phyloP scores from a whole-genome alignment of 2,113 vertebrate genomes.

The Salvelinus namaycush region DNA sequence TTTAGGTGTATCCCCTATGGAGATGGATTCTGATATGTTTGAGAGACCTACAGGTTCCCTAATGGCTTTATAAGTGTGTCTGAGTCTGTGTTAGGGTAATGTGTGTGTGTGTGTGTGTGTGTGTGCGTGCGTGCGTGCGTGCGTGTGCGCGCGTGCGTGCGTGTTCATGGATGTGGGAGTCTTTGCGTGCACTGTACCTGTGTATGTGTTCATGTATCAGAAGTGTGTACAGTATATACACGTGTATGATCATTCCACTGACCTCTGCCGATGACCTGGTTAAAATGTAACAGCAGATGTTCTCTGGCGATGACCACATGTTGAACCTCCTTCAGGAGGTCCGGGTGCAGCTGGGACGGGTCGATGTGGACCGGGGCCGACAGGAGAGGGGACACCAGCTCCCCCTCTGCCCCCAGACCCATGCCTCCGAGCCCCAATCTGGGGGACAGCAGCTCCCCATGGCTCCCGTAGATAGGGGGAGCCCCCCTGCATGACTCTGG shows the following conservation, averaged over 20 bases:
- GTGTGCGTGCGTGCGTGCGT: background rate
- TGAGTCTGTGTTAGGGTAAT: background rate
- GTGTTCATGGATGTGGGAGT: background rate
- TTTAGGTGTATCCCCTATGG: constrained; percentile 3
- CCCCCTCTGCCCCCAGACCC: constrained; percentile 76
- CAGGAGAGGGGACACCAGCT: constrained; percentile 89
- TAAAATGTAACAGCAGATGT: constrained; percentile 90
- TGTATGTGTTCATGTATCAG: background rate
- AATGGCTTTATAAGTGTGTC: background rate
- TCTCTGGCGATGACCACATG: constrained; percentile 92
- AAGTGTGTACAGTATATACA: background rate
- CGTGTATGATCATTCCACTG: constrained; percentile 42
- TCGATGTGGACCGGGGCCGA: constrained; percentile 89
- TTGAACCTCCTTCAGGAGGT: constrained; percentile 93
- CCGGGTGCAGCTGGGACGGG: constrained; percentile 88
- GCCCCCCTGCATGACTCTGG: constrained; percentile 87
- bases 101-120: background rate
- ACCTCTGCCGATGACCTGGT: constrained; percentile 96
- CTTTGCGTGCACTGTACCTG: too few species aligned
- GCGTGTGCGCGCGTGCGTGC: background rate
- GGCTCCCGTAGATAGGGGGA: constrained; percentile 82
- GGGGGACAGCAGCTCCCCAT: constrained; percentile 88
- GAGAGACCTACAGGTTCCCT: background rate
- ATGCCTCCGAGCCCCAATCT: constrained; percentile 71
- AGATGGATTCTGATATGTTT: background rate